Evolutionary conservation across 1,140 invertebrate species (phyloP), one percentile per base, ranked within the genome.

Genomic region (Eurosta solidaginis): DNA sequence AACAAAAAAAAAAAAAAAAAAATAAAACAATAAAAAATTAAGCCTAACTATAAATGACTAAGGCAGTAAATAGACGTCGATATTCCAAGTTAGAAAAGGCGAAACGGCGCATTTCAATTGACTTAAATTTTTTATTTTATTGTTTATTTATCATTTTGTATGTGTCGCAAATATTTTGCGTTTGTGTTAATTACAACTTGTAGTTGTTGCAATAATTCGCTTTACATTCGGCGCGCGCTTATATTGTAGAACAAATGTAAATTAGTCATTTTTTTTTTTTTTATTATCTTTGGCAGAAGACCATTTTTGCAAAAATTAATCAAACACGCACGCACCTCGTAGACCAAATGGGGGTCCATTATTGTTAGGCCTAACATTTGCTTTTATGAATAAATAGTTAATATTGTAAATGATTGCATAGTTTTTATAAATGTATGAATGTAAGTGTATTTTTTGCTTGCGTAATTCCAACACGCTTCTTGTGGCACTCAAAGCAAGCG

Each of bases 161-260:
- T 40, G n/a, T n/a, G 59, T 68, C 59, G 33, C 33, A 63, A n/a
- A 68, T 36, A 68, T 42, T 40, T 36, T 68, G 1, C 6, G 59
- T 36, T 36, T 68, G 40, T 68, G 59, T 42, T 40, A 68, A 20
- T 68, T 68, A 68, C 59, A 42, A 10, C n/a, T 40, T 68, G 59
- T 68, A 36, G 59, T 68, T 68, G 59, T 68, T 40, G 33, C 40
- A 68, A 68, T 68, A 40, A 68, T 68, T 29, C 33, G 10, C 59
- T 68, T 36, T 22, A 20, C 1, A 63, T 22, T 29, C 7, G 22
- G 50, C 14, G 25, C 27, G 22, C 22, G 25, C 9, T 54, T 29
- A 12, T 68, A 36, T 40, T 68, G 59, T 40, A 68, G 59, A 68
- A 42, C 59, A 68, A 68, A 68, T 68, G 59, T 68, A 68, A 68